Evolutionary conservation across 2,113 vertebrate species (phyloP).

Genomic region (Dicaeum eximium): DNA sequence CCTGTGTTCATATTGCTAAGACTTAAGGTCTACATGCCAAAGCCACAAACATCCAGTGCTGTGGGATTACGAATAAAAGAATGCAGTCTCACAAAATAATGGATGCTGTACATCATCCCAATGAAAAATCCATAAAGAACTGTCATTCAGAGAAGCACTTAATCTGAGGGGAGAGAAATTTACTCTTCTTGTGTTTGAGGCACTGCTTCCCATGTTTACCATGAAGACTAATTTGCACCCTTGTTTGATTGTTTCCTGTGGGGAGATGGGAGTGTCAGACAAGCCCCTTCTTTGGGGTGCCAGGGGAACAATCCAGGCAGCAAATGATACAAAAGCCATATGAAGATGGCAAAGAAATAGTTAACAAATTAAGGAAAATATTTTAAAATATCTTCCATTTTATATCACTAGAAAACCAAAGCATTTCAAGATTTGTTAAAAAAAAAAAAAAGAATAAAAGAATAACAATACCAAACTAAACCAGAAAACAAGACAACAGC

Average conservation of each 20-base stretch:
- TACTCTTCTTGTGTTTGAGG: neutral
- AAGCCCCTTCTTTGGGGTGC: neutral
- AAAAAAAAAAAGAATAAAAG: neutral
- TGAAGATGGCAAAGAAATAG: neutral
- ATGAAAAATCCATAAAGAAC: neutral
- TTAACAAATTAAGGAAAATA: neutral
- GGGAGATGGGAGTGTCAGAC: neutral
- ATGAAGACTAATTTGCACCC: neutral
- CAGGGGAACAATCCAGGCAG: neutral
- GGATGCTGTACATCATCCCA: neutral
- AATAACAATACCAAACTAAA: neutral
- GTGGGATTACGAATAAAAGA: neutral
- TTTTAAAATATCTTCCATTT: neutral
- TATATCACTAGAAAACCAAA: neutral
- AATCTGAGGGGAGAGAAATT: neutral
- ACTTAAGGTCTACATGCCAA: neutral
- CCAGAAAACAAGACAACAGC: neutral
- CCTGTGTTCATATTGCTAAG: neutral
- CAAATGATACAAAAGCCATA: neutral
- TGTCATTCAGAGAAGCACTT: neutral
- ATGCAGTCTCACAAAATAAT: neutral
- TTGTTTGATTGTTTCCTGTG: neutral
- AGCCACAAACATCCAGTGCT: neutral
- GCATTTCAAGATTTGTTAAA: neutral
- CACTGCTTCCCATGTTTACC: neutral